A percentile compares a stretch with the other conserved stretches of the same genome.
Conservation (phyloP, 2,888 invertebrate genomes). For the Plebejus melissa region DNA sequence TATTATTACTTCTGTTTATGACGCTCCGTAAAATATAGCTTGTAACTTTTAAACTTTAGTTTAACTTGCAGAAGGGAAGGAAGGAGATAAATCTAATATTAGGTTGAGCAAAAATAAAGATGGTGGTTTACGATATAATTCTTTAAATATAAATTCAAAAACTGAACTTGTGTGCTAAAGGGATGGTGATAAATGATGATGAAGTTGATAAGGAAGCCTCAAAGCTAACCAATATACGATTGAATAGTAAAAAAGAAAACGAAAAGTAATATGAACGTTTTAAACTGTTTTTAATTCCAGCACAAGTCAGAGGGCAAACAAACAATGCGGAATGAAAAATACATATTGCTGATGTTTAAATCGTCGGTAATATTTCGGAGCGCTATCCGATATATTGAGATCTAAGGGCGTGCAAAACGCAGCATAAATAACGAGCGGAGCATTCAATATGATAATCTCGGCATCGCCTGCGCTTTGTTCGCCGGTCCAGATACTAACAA, state of each 20-base stretch:
- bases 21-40: constrained; percentile 20
- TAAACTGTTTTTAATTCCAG: neutral
- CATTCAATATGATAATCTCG: constrained; percentile 62
- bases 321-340: constrained; percentile 27
- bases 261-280: no score
- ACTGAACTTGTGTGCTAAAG: neutral
- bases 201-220: no score
- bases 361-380: constrained; percentile 40
- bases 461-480: constrained; percentile 55
- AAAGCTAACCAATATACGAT: neutral
- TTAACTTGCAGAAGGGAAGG: constrained; percentile 28
- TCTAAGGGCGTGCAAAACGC: constrained; percentile 58
- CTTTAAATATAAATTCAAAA: neutral
- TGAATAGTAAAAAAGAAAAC: neutral
- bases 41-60: constrained; percentile 17
- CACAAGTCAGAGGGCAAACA: neutral
- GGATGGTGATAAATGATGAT: neutral
- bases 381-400: constrained; percentile 58
- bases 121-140: neutral
- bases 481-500: constrained; percentile 34
- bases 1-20: constrained; percentile 30
- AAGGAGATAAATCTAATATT: neutral
- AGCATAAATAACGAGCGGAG: constrained; percentile 48
- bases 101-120: neutral
- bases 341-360: constrained; percentile 36